Evolutionary conservation across 2,888 invertebrate species (phyloP), one percentile per base, ranked within the genome.

Genomic region (Lacanobia oleracea): DNA sequence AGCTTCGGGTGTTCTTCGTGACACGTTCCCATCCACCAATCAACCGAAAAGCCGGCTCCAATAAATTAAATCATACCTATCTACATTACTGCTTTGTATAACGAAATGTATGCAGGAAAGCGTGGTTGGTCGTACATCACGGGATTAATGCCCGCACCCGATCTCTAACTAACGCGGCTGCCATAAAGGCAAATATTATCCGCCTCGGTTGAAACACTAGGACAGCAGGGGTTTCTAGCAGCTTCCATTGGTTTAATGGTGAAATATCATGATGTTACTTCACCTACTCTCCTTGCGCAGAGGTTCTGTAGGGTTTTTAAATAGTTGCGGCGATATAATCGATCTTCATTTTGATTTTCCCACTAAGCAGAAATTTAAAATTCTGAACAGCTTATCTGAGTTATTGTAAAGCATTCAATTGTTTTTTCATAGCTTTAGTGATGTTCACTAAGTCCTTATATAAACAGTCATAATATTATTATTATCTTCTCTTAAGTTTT

Each of bases 101-200:
- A 73, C 77, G 62, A 78, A 83, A 87, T 85, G 78, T 76, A 83
- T 80, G 81, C 81, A 75, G 79, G 56, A 65, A 64, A 79, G 65
- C 79, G 57, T 45, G 61, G 65, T 21, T 54, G 73, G 57, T 67
- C 84, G 83, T 89, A 88, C 81, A 88, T 89, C 88, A 88, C 67
- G 45, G 85, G 86, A 89, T 89, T 89, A 88, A 86, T 86, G 86
- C 83, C 69, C 70, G 79, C 78, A 64, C 78, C 82, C 84, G 84
- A 84, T 84, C 77, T 86, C 75, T 82, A 83, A 81, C 84, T 73
- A 86, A 86, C 86, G 75, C 48, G 63, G 80, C 63, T 68, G 68
- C 74, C 65, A 72, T 86, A 76, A 77, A 79, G 72, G 87, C 77
- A 85, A 85, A 85, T 85, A 85, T 85, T 76, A 79, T 75, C 76